Evolutionary conservation across 1,140 invertebrate species (phyloP).

Genomic region (Anoplolepis gracilipes): DNA sequence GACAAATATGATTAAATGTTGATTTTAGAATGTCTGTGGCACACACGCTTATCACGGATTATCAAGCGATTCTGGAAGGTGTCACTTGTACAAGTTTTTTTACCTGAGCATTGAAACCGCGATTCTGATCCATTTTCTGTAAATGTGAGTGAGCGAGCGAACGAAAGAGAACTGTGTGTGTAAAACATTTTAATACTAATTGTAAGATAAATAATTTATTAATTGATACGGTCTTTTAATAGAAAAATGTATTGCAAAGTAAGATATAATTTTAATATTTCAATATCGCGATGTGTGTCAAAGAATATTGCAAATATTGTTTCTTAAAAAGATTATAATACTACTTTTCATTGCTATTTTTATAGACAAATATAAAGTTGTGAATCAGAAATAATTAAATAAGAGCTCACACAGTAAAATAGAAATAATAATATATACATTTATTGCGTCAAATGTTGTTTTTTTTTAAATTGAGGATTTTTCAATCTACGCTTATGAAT

Average conservation of each 20-base stretch:
- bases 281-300: not conserved
- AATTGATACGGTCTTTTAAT: not conserved
- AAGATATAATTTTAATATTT: not conserved
- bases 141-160: not conserved
- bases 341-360: not conserved
- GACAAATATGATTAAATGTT: conserved; percentile 62
- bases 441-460: not conserved
- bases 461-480: conserved; percentile 6
- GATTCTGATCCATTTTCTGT: not conserved
- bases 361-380: not conserved
- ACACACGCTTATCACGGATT: conserved; percentile 46
- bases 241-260: not conserved
- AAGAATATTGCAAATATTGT: not conserved
- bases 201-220: not conserved
- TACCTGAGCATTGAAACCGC: not conserved
- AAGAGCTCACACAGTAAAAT: not conserved
- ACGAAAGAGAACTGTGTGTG: not conserved
- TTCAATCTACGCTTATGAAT: not conserved
- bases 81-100: conserved; percentile 55
- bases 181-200: not conserved
- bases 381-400: not conserved
- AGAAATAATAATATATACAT: not conserved
- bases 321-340: not conserved
- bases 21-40: conserved; percentile 41
- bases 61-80: conserved; percentile 33